A percentile compares a stretch with the other conserved stretches of the same genome.
Conservation (phyloP, 2,113 vertebrate genomes). For the Campylorhamphus procurvoides region DNA sequence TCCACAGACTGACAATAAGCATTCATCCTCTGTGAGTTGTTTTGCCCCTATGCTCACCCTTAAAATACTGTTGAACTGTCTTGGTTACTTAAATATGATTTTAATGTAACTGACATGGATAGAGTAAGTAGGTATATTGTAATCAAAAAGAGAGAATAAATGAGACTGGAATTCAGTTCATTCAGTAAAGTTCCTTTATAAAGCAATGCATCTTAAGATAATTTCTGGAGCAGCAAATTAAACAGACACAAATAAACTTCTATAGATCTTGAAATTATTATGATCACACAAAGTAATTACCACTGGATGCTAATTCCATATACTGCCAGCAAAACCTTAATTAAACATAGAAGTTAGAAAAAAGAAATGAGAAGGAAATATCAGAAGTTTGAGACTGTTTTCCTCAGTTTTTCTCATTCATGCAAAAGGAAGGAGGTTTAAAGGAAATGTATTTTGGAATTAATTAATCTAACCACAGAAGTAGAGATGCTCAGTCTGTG, state of each 20-base stretch:
- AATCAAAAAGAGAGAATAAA: neutral
- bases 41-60: neutral
- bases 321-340: slow-evolving; percentile 5
- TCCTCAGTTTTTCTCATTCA: neutral
- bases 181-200: neutral
- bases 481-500: neutral
- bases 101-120: neutral
- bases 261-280: neutral
- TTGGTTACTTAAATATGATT: neutral
- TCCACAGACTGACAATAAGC: neutral
- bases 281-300: neutral
- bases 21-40: neutral
- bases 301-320: neutral
- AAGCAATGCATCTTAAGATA: neutral
- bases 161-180: neutral
- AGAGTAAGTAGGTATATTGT: neutral
- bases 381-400: neutral
- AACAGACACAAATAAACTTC: neutral
- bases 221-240: slow-evolving; percentile 3
- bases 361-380: neutral
- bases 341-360: neutral
- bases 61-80: neutral
- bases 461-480: neutral
- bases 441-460: neutral
- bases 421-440: neutral